Conservation (phyloP, 2,888 invertebrate genomes). For the Corythucha ciliata region DNA sequence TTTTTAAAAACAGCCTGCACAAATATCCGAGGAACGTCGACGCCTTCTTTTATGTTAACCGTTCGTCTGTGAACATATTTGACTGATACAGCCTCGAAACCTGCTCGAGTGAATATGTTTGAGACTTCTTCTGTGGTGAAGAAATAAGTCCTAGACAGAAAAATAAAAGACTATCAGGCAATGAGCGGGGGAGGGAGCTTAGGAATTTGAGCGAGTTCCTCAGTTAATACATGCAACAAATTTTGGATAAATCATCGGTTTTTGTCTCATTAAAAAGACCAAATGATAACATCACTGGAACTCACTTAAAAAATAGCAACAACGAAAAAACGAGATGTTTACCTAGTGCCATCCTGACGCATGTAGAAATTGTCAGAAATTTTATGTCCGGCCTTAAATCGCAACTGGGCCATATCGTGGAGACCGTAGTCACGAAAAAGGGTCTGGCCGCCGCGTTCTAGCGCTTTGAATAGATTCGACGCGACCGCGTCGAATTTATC, state of each 20-base stretch:
- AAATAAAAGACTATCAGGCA: conserved; percentile 28
- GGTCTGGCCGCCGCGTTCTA: conserved; percentile 68
- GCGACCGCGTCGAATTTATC: conserved; percentile 59
- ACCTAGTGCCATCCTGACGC: conserved; percentile 92
- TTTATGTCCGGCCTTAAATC: conserved; percentile 88
- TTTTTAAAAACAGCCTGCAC: conserved; percentile 64
- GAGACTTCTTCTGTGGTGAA: conserved; percentile 63
- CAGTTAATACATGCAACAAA: neutral
- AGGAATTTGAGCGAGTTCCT: too few species aligned
- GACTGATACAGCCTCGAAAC: conserved; percentile 60
- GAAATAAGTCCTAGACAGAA: conserved; percentile 68
- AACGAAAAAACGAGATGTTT: conserved; percentile 25
- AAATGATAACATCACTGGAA: neutral
- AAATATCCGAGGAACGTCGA: conserved; percentile 86
- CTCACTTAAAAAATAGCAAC: too few species aligned
- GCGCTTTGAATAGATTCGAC: conserved; percentile 53
- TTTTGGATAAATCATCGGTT: neutral
- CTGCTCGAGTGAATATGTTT: conserved; percentile 54
- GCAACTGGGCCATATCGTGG: conserved; percentile 90
- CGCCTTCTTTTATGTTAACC: conserved; percentile 81
- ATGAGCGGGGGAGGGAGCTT: neutral
- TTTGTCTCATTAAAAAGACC: neutral
- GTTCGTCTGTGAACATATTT: conserved; percentile 80
- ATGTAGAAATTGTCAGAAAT: conserved; percentile 88
- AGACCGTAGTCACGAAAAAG: conserved; percentile 89